Percentiles rank a stretch among this genome's conserved stretches.
Conservation (phyloP, 2,888 invertebrate species). For the Drymonia ruficornis region DNA sequence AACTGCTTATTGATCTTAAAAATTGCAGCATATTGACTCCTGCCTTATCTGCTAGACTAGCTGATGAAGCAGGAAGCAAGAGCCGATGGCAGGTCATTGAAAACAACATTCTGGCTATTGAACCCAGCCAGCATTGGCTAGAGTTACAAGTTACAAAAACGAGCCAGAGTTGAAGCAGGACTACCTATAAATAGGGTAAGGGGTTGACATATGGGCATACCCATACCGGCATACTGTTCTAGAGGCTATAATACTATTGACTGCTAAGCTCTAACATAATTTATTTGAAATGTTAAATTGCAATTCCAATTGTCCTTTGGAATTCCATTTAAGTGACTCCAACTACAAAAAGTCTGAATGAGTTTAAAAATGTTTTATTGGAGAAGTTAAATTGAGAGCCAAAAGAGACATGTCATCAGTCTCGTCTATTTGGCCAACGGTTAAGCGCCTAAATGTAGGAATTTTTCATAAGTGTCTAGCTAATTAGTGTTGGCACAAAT, state of each 20-base stretch:
- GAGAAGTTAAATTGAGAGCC: constrained; percentile 19
- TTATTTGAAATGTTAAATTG: neutral
- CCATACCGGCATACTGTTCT: no score
- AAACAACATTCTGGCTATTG: no score
- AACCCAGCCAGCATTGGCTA: no score
- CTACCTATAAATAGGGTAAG: no score
- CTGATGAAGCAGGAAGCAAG: no score
- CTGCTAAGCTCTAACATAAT: neutral
- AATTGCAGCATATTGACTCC: no score
- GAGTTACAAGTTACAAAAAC: no score
- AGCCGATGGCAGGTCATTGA: no score
- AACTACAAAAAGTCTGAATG: constrained; percentile 30
- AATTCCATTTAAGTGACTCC: neutral
- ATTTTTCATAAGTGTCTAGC: constrained; percentile 68
- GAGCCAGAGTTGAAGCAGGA: no score
- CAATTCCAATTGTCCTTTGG: neutral
- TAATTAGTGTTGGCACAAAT: constrained; percentile 82
- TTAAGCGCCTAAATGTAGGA: constrained; percentile 42
- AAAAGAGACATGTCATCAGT: constrained; percentile 27
- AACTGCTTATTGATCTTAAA: no score
- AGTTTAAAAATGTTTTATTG: constrained; percentile 10
- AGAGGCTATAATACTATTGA: neutral
- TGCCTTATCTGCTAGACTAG: no score
- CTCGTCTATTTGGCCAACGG: constrained; percentile 42
- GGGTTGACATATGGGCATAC: no score